Conservation (phyloP, 35 echinoderm and acorn worm genomes). For the Chiridota heheva region DNA sequence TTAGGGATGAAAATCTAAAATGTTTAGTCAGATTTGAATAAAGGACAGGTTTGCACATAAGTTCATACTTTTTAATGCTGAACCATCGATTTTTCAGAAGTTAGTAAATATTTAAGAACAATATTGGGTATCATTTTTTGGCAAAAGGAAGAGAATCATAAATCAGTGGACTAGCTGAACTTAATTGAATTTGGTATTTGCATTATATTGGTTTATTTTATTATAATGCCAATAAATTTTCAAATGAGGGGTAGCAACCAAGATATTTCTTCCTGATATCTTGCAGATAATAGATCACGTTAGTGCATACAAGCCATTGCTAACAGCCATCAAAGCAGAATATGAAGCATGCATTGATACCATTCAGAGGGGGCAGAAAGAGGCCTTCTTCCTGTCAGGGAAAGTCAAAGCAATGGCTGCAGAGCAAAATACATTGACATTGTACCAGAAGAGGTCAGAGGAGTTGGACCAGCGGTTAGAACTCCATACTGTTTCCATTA, state of each 20-base stretch:
- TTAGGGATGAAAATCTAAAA: too few relatives aligned
- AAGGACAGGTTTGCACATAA: too few relatives aligned
- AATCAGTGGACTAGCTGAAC: too few relatives aligned
- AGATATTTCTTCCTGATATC: background rate
- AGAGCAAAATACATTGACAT: slow-evolving; percentile 85
- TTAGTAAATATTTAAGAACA: too few relatives aligned
- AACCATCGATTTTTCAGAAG: too few relatives aligned
- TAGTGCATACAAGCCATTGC: slow-evolving; percentile 71
- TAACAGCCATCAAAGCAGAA: slow-evolving; percentile 87
- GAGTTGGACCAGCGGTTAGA: slow-evolving; percentile 87
- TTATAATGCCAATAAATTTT: too few relatives aligned
- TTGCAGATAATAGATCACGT: slow-evolving; percentile 86
- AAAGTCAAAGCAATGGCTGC: slow-evolving; percentile 91
- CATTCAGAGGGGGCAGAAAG: slow-evolving; percentile 87
- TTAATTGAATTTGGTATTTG: background rate
- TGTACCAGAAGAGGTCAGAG: slow-evolving; percentile 81
- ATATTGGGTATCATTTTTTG: too few relatives aligned
- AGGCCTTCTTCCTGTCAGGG: slow-evolving; percentile 87
- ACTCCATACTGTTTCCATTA: too few relatives aligned
- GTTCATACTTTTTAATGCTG: too few relatives aligned
- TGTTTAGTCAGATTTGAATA: too few relatives aligned
- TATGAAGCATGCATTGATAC: slow-evolving; percentile 95
- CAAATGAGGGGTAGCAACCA: too few relatives aligned
- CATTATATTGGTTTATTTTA: background rate
- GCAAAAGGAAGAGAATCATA: too few relatives aligned